Conservation (phyloP, 2,888 invertebrate genomes). For the Polymixis lichenea region DNA sequence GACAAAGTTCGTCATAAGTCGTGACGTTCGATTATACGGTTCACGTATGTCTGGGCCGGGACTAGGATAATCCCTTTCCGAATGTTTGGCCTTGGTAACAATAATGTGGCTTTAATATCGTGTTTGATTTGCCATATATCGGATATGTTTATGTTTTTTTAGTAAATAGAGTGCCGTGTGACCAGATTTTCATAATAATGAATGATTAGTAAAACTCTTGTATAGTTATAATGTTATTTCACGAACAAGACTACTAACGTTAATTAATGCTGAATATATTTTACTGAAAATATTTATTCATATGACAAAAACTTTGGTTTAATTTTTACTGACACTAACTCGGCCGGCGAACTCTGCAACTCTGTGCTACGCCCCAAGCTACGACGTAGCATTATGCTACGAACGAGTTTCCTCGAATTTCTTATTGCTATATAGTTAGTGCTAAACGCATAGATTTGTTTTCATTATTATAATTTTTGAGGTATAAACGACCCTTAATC, state of each 20-base stretch:
- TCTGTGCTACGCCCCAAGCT: slow-evolving; percentile 16
- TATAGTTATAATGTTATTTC: not conserved
- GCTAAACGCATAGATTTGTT: not conserved
- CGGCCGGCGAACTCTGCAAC: not conserved
- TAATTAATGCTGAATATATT: not conserved
- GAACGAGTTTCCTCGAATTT: not conserved
- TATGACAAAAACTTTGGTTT: not conserved
- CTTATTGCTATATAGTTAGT: too few species aligned
- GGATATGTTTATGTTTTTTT: slow-evolving; percentile 5
- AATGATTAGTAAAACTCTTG: not conserved
- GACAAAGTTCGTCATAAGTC: slow-evolving; percentile 18
- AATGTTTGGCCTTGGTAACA: slow-evolving; percentile 2
- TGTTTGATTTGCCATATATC: slow-evolving; percentile 20
- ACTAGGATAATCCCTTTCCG: slow-evolving; percentile 21
- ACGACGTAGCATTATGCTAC: slow-evolving; percentile 34
- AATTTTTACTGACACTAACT: not conserved
- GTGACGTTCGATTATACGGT: not conserved
- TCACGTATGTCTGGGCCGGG: not conserved
- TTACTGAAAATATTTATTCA: not conserved
- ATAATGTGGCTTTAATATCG: not conserved
- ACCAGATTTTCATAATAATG: slow-evolving; percentile 3
- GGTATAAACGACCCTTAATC: not conserved
- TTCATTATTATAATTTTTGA: not conserved
- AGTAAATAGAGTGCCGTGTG: slow-evolving; percentile 1
- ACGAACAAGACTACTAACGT: not conserved